phyloP scores from a whole-genome alignment of 1,140 invertebrate genomes.

The Drosophila ironensis region DNA sequence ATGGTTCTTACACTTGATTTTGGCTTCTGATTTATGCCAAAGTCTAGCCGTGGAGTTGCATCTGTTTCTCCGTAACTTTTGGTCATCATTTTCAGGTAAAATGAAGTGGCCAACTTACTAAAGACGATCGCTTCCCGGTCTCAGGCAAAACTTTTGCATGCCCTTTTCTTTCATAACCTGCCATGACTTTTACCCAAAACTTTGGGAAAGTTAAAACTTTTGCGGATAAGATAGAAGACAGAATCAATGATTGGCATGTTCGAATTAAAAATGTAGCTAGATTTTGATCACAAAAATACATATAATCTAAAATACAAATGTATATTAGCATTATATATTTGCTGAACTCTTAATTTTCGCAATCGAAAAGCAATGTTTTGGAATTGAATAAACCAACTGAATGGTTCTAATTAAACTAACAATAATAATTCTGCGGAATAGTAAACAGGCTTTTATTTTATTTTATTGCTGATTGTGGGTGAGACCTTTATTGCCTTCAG shows the following conservation, averaged over 20 bases:
- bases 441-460: too few species aligned
- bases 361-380: too few species aligned
- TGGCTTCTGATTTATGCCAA: conserved; percentile 24
- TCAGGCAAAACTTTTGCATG: conserved; percentile 36
- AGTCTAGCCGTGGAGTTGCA: conserved; percentile 3
- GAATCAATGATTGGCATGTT: conserved; percentile 65
- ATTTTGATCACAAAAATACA: too few species aligned
- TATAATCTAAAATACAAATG: not conserved
- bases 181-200: conserved; percentile 47
- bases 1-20: conserved; percentile 26
- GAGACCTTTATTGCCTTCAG: conserved; percentile 55
- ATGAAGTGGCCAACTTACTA: conserved; percentile 40
- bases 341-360: too few species aligned
- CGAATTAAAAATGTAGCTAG: conserved; percentile 38
- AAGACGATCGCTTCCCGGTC: conserved; percentile 55
- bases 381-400: too few species aligned
- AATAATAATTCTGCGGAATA: too few species aligned
- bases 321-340: not conserved
- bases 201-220: conserved; percentile 60
- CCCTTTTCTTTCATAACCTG: conserved; percentile 3
- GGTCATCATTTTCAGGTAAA: conserved; percentile 9
- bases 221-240: not conserved
- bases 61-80: conserved; percentile 44
- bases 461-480: conserved; percentile 1
- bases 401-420: too few species aligned